Conservation (phyloP, 2,888 invertebrate species). For the Gryllus longicercus region DNA sequence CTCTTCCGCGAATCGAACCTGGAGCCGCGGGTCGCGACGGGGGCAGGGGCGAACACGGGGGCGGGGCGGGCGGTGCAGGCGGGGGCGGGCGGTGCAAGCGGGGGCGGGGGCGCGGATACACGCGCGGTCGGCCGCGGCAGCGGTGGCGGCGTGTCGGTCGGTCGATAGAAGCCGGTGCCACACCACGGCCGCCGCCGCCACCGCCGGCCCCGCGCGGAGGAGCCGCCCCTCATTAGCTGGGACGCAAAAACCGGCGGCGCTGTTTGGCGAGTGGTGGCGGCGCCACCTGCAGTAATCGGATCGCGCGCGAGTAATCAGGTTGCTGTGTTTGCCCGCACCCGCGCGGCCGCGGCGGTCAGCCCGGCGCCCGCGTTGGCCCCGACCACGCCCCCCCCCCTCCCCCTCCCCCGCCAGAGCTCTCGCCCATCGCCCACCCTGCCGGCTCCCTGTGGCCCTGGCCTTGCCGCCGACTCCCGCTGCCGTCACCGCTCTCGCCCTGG, state of each 20-base stretch:
- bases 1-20: not conserved
- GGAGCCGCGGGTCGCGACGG: not conserved
- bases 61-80: no score
- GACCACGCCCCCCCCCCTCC: not conserved
- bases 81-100: no score
- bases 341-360: not conserved
- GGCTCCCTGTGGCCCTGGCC: no score
- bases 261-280: conserved; percentile 6
- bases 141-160: not conserved
- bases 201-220: not conserved
- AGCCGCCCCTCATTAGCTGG: conserved; percentile 10
- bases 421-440: no score
- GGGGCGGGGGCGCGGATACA: no score
- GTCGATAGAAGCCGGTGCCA: not conserved
- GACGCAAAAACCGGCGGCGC: not conserved
- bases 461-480: no score
- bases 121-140: no score
- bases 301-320: conserved; percentile 10
- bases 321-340: conserved; percentile 1
- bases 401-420: not conserved
- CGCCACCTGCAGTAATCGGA: conserved; percentile 9
- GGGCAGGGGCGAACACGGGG: not conserved
- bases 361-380: not conserved
- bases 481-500: no score
- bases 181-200: not conserved